Base-by-base conservation (phyloP, 1,140 invertebrate species). In the Plectus sambesii region DNA sequence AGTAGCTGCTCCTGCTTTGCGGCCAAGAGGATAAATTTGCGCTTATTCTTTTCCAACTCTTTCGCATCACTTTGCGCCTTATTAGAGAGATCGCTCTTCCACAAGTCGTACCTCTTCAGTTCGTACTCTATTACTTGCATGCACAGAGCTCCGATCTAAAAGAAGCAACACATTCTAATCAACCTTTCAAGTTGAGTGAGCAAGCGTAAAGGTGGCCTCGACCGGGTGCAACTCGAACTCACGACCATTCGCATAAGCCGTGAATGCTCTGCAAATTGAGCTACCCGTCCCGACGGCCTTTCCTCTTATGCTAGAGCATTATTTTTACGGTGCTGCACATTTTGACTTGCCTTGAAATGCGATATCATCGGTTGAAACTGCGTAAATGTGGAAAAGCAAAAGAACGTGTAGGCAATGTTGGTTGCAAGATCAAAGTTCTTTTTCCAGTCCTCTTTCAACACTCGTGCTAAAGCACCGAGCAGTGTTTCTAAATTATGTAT, bases 121-220 rank as follows among this genome's bases (percentile, higher is more conserved):
- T 97, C 92, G 73, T 83, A 86, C 64, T 94, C 87, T 46, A 97
- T 80, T 38, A 96, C 83, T 72, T 90, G 87, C 81, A 98, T 88
- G 66, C 85, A 89, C 19, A 94, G 73, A 0, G 89, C 92, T 5
- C 89, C 89, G 70, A 89, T 85, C 81, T 86, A 69, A 47, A 73
- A 75, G 57, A 37, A 58, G 40, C 9, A 42, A 53, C 19, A 48
- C 19, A 0, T 43, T 6, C 19, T 46, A 46, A 27, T 36, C 2
- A 51, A 9, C 5, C 5, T 20, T 42, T 47, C n/a, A 47, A 30
- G n/a, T 20, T n/a, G n/a, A n/a, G n/a, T n/a, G n/a, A n/a, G n/a
- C n/a, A n/a, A n/a, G n/a, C n/a, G n/a, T n/a, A n/a, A n/a, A n/a
- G n/a, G n/a, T n/a, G n/a, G n/a, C n/a, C n/a, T n/a, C n/a, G n/a